phyloP scores from a whole-genome alignment of 30 jellyfish, hydroid and myxozoan species.

The Aurelia aurita region DNA sequence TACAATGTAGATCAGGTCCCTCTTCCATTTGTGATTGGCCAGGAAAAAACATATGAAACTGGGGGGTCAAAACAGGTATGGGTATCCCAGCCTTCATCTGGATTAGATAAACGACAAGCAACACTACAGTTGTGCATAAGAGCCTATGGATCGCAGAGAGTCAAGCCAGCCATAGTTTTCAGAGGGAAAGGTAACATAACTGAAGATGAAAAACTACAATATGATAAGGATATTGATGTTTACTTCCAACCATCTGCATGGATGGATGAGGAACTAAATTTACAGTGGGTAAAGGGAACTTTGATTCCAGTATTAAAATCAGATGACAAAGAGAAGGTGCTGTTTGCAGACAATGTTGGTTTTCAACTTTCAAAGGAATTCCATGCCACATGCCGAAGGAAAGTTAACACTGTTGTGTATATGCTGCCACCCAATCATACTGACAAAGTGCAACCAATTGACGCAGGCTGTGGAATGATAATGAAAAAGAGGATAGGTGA shows the following conservation, averaged over 20 bases:
- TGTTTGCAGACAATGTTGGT: slow-evolving; percentile 34
- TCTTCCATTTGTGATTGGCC: slow-evolving; percentile 35
- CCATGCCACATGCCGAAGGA: slow-evolving; percentile 23
- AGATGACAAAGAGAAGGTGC: slow-evolving; percentile 17
- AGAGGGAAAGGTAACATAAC: slow-evolving; percentile 55
- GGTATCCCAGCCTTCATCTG: slow-evolving; percentile 59
- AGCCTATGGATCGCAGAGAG: slow-evolving; percentile 33
- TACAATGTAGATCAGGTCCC: slow-evolving; percentile 56
- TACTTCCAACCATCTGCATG: slow-evolving; percentile 54
- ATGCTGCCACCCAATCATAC: slow-evolving; percentile 37
- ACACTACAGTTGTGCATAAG: slow-evolving; percentile 44
- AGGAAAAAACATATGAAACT: slow-evolving; percentile 34
- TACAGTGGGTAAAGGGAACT: slow-evolving; percentile 34
- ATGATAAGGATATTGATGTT: slow-evolving; percentile 54
- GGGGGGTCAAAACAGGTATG: slow-evolving; percentile 51
- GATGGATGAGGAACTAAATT: slow-evolving; percentile 31
- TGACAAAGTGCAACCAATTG: slow-evolving; percentile 33
- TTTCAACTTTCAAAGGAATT: slow-evolving; percentile 22
- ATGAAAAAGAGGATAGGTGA: slow-evolving; percentile 25
- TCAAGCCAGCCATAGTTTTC: slow-evolving; percentile 49
- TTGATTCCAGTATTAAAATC: slow-evolving; percentile 39
- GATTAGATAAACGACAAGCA: slow-evolving; percentile 48
- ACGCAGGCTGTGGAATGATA: slow-evolving; percentile 24
- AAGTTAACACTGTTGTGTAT: slow-evolving; percentile 28
- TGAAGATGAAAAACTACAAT: slow-evolving; percentile 39